Conservation (phyloP, 2,888 invertebrate genomes). For the Physocephala rufipes region DNA sequence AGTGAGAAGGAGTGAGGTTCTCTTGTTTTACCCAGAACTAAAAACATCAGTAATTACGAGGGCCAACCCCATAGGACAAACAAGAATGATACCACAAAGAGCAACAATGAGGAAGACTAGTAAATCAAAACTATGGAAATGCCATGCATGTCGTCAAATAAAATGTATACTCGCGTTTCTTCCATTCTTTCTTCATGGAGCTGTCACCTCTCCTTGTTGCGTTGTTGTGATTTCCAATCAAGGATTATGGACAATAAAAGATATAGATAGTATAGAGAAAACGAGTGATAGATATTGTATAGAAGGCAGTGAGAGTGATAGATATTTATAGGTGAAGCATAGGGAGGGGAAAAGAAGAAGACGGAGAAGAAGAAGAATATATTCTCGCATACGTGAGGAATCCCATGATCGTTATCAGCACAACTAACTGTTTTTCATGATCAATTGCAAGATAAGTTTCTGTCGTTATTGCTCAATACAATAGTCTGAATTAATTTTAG, state of each 20-base stretch:
- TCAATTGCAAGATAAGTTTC: conserved; percentile 11
- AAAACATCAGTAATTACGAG: conserved; percentile 36
- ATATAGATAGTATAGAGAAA: too few relatives aligned
- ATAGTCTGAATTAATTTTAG: conserved; percentile 31
- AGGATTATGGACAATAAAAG: too few relatives aligned
- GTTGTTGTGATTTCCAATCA: background rate
- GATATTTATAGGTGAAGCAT: too few relatives aligned
- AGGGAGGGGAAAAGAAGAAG: too few relatives aligned
- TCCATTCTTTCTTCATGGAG: background rate
- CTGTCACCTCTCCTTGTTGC: background rate
- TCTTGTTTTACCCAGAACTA: conserved; percentile 29
- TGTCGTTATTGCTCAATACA: background rate
- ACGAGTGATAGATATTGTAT: too few relatives aligned
- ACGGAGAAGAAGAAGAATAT: too few relatives aligned
- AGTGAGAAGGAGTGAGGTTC: conserved; percentile 15
- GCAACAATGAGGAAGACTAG: background rate
- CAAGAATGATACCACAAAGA: background rate
- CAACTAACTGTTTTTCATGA: conserved; percentile 25
- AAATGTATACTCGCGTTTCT: background rate
- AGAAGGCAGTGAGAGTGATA: too few relatives aligned
- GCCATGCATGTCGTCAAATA: conserved; percentile 26
- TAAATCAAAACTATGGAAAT: background rate
- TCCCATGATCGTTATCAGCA: conserved; percentile 32
- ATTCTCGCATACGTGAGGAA: conserved; percentile 29
- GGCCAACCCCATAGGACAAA: background rate